These are phyloP conservation scores for Lithobius niger DNA, from an alignment of 1,140 invertebrate genomes.

Conservation along the genomic window DNA sequence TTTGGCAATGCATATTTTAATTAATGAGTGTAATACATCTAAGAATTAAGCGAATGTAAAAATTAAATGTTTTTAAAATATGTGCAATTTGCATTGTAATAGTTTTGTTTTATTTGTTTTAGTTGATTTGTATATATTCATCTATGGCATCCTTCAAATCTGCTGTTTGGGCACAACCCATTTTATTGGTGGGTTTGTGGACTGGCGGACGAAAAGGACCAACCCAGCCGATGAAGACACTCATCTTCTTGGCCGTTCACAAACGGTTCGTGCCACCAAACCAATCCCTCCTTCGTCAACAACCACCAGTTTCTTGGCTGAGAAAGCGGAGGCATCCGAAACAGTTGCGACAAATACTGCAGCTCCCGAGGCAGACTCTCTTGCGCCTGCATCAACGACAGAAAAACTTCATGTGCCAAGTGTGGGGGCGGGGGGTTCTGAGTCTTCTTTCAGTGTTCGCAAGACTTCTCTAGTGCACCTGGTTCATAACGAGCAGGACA, in stretches of 20 bases:
- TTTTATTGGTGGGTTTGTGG: conserved; percentile 6
- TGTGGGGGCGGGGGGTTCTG: no score
- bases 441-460: not conserved
- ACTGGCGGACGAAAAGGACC: not conserved
- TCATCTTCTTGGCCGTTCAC: not conserved
- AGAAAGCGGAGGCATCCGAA: not conserved
- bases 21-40: no score
- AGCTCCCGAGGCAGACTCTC: no score
- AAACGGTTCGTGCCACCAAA: not conserved
- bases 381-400: no score
- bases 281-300: not conserved
- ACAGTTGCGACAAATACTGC: no score
- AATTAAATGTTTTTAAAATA: no score
- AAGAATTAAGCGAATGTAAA: no score
- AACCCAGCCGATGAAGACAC: not conserved
- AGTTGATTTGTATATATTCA: conserved; percentile 7
- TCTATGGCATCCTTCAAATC: conserved; percentile 5
- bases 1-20: no score
- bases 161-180: conserved; percentile 5
- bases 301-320: not conserved
- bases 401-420: no score
- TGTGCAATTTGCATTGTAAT: no score
- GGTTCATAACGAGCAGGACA: not conserved
- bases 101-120: conserved; percentile 1
- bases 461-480: not conserved